phyloP scores from a whole-genome alignment of 2,797 vertebrate species.

The Tinamus major region DNA sequence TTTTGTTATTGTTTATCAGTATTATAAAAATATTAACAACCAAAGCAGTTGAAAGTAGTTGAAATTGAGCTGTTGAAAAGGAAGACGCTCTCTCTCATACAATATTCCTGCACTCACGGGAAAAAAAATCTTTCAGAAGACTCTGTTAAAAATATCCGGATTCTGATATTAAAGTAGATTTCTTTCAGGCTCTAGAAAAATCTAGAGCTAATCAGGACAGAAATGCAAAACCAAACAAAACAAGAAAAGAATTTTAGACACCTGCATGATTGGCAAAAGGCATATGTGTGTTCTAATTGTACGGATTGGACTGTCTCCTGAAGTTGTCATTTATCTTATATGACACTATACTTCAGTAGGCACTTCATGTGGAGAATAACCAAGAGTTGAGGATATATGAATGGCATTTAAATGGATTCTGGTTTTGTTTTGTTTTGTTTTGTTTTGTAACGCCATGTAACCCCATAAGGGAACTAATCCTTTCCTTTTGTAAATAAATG shows the following conservation, averaged over 20 bases:
- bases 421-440: neutral
- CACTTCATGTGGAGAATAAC: neutral
- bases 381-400: neutral
- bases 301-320: neutral
- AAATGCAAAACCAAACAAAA: neutral
- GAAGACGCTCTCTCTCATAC: neutral
- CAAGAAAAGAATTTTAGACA: neutral
- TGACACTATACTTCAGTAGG: neutral
- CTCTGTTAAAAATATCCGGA: neutral
- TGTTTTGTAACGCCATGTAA: neutral
- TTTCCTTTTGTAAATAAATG: slow-evolving; percentile 1
- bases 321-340: neutral
- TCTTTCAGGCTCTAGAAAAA: neutral
- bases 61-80: neutral
- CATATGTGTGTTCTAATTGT: neutral
- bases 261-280: neutral
- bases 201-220: neutral
- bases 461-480: neutral
- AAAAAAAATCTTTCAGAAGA: neutral
- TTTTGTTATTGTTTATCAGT: neutral
- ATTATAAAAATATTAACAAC: neutral
- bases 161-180: neutral
- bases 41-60: neutral
- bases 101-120: neutral
- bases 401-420: neutral